Evolutionary conservation across 2,113 vertebrate species (phyloP), one percentile per base, ranked within the genome.

Genomic region (Rhinichthys klamathensis): DNA sequence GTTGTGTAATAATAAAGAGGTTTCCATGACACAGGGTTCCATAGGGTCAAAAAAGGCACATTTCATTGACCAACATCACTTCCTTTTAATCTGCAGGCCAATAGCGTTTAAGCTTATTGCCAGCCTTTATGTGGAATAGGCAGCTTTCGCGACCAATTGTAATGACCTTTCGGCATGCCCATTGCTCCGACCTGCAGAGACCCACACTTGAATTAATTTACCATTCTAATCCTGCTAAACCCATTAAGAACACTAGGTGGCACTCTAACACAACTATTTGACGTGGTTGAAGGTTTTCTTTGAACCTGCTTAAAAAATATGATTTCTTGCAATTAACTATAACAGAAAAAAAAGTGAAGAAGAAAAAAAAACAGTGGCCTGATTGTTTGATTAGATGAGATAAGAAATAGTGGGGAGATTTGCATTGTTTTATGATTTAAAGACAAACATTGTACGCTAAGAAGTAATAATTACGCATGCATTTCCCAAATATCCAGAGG

Each of bases 211-310:
- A 56, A 21, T 15, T 51, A 5, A 51, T 51, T 51, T 16, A 6
- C 15, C 16, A 23, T 51, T 10, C 15, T 30, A 35, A 60, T 60
- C 6, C n/a, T 60, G 76, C 21, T 60, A 60, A 27, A 25, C 3
- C 12, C 77, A 61, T 38, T 49, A 30, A 12, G 16, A 67, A 32
- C 87, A 77, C 70, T 30, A 86, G 87, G 44, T 74, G 87, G 77
- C 77, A n/a, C 35, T 63, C 49, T 84, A 86, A 81, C 72, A 35
- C 82, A 86, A 77, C 15, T 1, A 1, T 49, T 32, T 15, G 35
- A 11, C 38, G 65, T 69, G 32, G 18, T 72, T 30, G 9, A 76
- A 49, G 0, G 46, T 1, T 72, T 41, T 72, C 11, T 4, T 23
- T 38, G 9, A 70, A 38, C 3, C 67, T 72, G 21, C 46, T n/a